A percentile compares a stretch with the other conserved stretches of the same genome.
phyloP scores from a whole-genome alignment of 2,888 invertebrate genomes.

The Hirtodrosophila alboralis region DNA sequence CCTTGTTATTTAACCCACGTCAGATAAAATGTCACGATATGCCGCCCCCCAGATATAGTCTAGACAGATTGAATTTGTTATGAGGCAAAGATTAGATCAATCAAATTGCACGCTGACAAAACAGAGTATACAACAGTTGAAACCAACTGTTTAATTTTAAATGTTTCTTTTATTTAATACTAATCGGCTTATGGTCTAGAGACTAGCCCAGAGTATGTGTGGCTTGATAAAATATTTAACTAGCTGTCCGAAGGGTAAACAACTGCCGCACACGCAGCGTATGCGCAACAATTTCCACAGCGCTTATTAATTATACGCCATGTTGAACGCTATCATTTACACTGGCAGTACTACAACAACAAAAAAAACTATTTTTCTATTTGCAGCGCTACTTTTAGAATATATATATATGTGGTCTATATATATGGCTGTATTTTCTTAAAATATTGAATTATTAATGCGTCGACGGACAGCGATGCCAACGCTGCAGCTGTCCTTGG shows the following conservation, averaged over 20 bases:
- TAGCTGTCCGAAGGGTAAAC: slow-evolving; percentile 1
- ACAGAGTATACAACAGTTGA: no score
- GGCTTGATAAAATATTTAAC: slow-evolving; percentile 28
- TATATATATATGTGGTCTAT: neutral
- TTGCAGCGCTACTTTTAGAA: slow-evolving; percentile 40
- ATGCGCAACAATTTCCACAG: slow-evolving; percentile 47
- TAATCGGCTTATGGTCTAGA: no score
- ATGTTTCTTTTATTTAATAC: no score
- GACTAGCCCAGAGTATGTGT: no score
- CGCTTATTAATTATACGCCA: slow-evolving; percentile 38
- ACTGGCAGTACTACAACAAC: no score
- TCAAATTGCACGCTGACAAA: no score
- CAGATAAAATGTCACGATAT: no score
- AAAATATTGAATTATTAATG: slow-evolving; percentile 65
- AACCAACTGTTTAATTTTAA: no score
- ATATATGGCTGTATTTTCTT: slow-evolving; percentile 9
- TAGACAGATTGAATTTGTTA: no score
- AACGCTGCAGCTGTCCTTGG: slow-evolving; percentile 47
- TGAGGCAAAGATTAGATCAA: no score
- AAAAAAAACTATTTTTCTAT: slow-evolving; percentile 28
- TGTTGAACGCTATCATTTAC: slow-evolving; percentile 11
- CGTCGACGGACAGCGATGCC: slow-evolving; percentile 27
- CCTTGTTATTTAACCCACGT: no score
- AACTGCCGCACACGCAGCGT: slow-evolving; percentile 14
- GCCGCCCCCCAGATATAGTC: no score